Evolutionary conservation across 2,113 vertebrate species (phyloP).

Genomic region (Macquaria ambigua): DNA sequence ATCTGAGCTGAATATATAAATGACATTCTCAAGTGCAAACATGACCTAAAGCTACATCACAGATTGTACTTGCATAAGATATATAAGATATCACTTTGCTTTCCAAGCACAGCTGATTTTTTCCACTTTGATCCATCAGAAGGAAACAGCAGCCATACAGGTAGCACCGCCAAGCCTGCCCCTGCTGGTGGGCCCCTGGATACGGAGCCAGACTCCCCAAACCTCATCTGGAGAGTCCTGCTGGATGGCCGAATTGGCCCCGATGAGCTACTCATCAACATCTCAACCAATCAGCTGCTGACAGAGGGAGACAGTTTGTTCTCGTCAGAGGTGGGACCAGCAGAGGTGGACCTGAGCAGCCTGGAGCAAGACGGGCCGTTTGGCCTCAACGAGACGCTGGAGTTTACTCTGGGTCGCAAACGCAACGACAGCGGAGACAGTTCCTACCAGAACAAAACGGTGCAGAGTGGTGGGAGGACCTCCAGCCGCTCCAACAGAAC

Average conservation of each 20-base stretch:
- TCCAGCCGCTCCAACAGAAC: conserved; percentile 91
- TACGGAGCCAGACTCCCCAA: conserved; percentile 80
- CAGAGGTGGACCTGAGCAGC: conserved; percentile 84
- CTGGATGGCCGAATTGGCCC: conserved; percentile 80
- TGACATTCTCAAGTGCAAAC: neutral
- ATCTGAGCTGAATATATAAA: neutral
- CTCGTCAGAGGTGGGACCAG: conserved; percentile 74
- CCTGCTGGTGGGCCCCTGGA: conserved; percentile 79
- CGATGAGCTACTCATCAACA: conserved; percentile 87
- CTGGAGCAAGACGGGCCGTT: conserved; percentile 66
- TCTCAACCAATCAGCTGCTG: conserved; percentile 90
- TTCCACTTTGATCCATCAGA: conserved; percentile 37
- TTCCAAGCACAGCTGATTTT: neutral
- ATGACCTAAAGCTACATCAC: neutral
- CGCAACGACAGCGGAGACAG: conserved; percentile 88
- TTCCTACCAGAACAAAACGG: conserved; percentile 83
- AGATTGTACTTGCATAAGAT: neutral
- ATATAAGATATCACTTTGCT: neutral
- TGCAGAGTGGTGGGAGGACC: conserved; percentile 75
- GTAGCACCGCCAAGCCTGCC: conserved; percentile 62
- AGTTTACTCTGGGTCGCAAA: conserved; percentile 85
- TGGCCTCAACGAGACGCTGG: conserved; percentile 87
- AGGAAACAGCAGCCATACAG: conserved; percentile 79
- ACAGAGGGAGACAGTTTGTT: conserved; percentile 81
- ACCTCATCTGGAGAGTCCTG: conserved; percentile 90